phyloP scores from a whole-genome alignment of 2,888 invertebrate species.

The Epinotia nisella region DNA sequence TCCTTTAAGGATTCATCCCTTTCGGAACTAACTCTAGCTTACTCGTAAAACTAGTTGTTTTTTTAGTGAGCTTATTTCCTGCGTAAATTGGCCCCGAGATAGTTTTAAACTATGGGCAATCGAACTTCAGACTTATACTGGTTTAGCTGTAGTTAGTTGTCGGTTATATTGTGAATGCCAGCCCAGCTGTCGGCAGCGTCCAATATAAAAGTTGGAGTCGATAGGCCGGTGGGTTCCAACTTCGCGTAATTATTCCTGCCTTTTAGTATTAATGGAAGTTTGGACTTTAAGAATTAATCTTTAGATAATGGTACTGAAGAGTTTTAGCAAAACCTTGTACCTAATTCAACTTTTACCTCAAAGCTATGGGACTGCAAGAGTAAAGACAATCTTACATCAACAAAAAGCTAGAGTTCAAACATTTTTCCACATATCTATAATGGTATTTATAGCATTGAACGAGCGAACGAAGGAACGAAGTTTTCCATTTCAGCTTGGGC shows the following conservation, averaged over 20 bases:
- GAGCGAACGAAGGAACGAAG: too few relatives aligned
- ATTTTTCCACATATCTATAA: too few relatives aligned
- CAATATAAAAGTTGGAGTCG: slow-evolving; percentile 36
- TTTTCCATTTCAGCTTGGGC: too few relatives aligned
- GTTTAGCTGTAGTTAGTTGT: background rate
- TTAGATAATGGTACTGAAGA: slow-evolving; percentile 13
- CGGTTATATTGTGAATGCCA: background rate
- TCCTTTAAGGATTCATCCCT: slow-evolving; percentile 3
- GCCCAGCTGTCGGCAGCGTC: slow-evolving; percentile 22
- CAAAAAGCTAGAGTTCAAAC: too few relatives aligned
- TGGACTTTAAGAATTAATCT: slow-evolving; percentile 35
- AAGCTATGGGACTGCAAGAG: background rate
- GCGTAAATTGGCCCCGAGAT: background rate
- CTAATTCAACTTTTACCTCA: background rate
- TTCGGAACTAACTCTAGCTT: background rate
- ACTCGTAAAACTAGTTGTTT: background rate
- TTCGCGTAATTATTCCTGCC: slow-evolving; percentile 24
- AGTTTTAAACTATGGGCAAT: background rate
- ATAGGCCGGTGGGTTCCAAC: slow-evolving; percentile 21
- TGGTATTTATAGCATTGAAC: too few relatives aligned
- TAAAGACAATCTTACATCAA: too few relatives aligned
- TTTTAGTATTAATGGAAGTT: slow-evolving; percentile 39
- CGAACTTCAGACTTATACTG: background rate
- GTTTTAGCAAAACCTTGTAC: background rate
- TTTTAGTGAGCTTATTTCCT: too few relatives aligned